phyloP scores from a whole-genome alignment of 2,888 invertebrate genomes.

The Erebia palarica region DNA sequence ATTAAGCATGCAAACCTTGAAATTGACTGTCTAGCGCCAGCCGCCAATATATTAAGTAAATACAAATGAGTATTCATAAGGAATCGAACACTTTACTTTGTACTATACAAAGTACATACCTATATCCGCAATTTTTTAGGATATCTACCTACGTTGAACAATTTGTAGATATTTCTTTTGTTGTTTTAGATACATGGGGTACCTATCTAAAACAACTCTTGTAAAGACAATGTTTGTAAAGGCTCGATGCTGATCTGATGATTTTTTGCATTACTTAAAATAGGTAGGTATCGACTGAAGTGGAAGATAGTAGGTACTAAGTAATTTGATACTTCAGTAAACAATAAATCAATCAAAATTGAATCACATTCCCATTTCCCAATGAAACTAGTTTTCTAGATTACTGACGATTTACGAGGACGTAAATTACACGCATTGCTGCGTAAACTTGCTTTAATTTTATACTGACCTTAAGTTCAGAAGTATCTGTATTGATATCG shows the following conservation, averaged over 20 bases:
- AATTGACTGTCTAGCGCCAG: background rate
- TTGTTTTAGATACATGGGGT: no score
- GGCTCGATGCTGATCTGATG: no score
- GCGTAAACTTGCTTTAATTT: background rate
- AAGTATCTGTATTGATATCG: conserved; percentile 86
- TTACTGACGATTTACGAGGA: conserved; percentile 1
- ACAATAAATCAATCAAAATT: background rate
- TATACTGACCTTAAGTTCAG: conserved; percentile 82
- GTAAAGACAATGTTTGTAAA: no score
- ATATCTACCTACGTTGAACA: no score
- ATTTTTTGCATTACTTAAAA: no score
- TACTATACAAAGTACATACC: no score
- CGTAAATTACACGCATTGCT: conserved; percentile 1
- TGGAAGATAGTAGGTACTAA: no score
- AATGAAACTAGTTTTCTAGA: conserved; percentile 3
- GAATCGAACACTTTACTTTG: no score
- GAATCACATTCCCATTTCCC: background rate
- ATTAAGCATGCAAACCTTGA: conserved; percentile 1
- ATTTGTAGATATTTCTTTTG: no score
- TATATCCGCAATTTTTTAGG: no score
- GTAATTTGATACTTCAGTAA: background rate
- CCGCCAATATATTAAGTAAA: background rate
- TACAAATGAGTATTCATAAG: background rate
- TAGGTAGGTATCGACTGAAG: no score
- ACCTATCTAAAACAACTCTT: no score